A percentile compares a stretch with the other conserved stretches of the same genome.
phyloP scores from a whole-genome alignment of 2,888 invertebrate species.

The Thymelicus lineola region DNA sequence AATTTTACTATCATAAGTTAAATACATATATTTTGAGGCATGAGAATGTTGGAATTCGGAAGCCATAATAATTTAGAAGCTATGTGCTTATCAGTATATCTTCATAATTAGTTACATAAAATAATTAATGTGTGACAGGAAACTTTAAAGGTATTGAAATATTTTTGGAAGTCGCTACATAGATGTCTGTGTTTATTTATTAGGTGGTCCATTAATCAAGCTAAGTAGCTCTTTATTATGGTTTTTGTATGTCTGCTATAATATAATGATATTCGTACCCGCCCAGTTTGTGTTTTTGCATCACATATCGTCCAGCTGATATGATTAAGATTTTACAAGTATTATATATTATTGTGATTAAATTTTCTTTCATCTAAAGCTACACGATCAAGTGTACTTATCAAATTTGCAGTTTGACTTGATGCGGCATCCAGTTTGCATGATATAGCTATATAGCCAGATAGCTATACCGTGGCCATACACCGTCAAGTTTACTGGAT shows the following conservation, averaged over 20 bases:
- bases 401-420: too few species aligned
- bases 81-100: slow-evolving; percentile 19
- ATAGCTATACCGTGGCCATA: too few species aligned
- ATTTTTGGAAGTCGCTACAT: slow-evolving; percentile 9
- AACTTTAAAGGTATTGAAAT: slow-evolving; percentile 25
- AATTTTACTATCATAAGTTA: slow-evolving; percentile 34
- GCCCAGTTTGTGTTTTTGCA: too few species aligned
- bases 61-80: slow-evolving; percentile 32
- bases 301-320: too few species aligned
- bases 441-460: too few species aligned
- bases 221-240: neutral
- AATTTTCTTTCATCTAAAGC: too few species aligned
- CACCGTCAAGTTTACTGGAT: too few species aligned
- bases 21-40: slow-evolving; percentile 8
- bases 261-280: too few species aligned
- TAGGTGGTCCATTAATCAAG: slow-evolving; percentile 6
- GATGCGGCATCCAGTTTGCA: too few species aligned
- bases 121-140: slow-evolving; percentile 33
- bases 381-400: too few species aligned
- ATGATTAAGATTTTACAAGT: too few species aligned
- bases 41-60: slow-evolving; percentile 29
- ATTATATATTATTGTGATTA: too few species aligned
- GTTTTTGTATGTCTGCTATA: neutral
- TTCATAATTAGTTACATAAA: slow-evolving; percentile 31
- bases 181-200: slow-evolving; percentile 15